phyloP scores from a whole-genome alignment of 2,113 vertebrate species.

The Ictidomys tridecemlineatus region DNA sequence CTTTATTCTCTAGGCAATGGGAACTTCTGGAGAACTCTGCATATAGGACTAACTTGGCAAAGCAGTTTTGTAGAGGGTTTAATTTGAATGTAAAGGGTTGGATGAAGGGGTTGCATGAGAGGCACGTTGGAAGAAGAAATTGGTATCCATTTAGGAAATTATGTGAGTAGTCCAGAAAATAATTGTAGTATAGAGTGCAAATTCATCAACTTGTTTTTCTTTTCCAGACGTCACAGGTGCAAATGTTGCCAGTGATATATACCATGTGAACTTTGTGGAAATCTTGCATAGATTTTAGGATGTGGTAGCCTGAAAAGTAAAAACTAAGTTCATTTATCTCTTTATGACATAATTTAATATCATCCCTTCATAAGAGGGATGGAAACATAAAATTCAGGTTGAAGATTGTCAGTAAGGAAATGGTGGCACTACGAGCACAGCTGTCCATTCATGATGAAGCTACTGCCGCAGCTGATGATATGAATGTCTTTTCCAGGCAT shows the following conservation, averaged over 20 bases:
- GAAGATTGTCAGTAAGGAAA: not conserved
- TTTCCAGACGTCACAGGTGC: not conserved
- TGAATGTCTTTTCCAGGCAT: conserved; percentile 87
- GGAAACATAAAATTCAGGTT: not conserved
- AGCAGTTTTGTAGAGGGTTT: not conserved
- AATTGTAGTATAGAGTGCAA: not conserved
- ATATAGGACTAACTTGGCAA: not conserved
- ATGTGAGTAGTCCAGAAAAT: not conserved
- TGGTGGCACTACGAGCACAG: not conserved
- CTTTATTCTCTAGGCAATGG: not conserved
- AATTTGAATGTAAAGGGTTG: not conserved
- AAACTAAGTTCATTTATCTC: not conserved
- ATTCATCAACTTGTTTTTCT: not conserved
- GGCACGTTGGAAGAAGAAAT: not conserved
- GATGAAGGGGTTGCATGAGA: not conserved
- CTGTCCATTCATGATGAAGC: not conserved
- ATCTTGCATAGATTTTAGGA: not conserved
- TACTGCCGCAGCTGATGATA: not conserved
- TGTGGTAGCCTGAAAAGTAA: not conserved
- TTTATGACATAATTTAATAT: not conserved
- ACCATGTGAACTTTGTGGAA: not conserved
- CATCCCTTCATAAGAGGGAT: not conserved
- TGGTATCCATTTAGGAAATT: not conserved
- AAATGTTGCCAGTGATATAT: not conserved
- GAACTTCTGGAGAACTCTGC: not conserved